Percentiles rank a stretch among this genome's conserved stretches.
These are phyloP conservation scores for Melopsittacus undulatus DNA, from an alignment of 2,797 vertebrate genomes.

Conservation along the genomic window DNA sequence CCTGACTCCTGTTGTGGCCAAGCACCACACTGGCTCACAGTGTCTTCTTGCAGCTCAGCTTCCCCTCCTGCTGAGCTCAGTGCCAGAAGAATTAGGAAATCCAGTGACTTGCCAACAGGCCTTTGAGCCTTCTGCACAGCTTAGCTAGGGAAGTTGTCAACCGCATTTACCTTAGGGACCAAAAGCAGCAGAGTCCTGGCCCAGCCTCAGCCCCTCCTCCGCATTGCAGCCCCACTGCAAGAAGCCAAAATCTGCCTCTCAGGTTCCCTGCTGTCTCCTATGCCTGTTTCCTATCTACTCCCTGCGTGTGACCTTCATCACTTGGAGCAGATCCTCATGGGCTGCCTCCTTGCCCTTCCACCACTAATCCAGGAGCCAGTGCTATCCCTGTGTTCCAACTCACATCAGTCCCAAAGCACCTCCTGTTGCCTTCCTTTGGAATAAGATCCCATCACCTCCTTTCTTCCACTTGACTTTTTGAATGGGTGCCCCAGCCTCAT, in stretches of 20 bases:
- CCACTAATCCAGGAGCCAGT: not conserved
- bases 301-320: not conserved
- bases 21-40: fast-evolving
- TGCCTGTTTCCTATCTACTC: not conserved
- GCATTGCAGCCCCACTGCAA: not conserved
- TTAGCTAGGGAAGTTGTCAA: not conserved
- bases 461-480: not conserved
- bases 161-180: not conserved
- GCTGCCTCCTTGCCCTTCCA: not conserved
- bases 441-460: not conserved
- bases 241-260: not conserved
- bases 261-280: not conserved
- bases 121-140: not conserved
- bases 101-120: not conserved
- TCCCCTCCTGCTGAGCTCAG: not conserved
- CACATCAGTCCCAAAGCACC: fast-evolving
- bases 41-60: not conserved
- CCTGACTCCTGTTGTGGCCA: not conserved
- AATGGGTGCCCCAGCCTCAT: fast-evolving
- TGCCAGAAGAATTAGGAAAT: not conserved
- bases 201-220: not conserved
- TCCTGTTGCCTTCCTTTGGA: not conserved
- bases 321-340: not conserved
- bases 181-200: not conserved
- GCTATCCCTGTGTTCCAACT: not conserved